Evolutionary conservation across 2,888 invertebrate species (phyloP).

Genomic region (Cancer borealis): DNA sequence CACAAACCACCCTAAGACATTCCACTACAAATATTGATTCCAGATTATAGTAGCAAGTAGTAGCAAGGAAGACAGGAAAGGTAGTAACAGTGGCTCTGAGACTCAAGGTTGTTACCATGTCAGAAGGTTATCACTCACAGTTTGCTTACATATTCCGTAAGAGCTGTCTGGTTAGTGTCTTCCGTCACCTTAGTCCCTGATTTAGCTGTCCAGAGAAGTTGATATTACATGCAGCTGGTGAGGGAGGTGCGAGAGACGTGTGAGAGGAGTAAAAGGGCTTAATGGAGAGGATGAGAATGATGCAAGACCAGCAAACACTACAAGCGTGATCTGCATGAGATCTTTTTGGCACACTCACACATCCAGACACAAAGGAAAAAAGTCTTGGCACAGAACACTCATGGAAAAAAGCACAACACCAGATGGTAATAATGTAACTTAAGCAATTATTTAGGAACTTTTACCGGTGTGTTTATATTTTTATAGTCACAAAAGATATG

Average conservation of each 20-base stretch:
- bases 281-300: neutral
- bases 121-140: neutral
- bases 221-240: neutral
- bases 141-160: neutral
- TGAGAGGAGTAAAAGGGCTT: neutral
- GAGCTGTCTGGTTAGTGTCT: neutral
- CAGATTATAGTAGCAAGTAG: neutral
- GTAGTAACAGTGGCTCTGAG: neutral
- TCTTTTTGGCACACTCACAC: neutral
- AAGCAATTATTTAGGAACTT: neutral
- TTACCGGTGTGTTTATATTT: neutral
- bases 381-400: conserved; percentile 31
- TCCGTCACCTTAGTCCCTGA: neutral
- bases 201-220: neutral
- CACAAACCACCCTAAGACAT: neutral
- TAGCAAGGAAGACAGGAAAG: neutral
- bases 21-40: neutral
- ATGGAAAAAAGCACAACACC: neutral
- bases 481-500: neutral
- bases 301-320: neutral
- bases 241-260: neutral
- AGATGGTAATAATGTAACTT: conserved; percentile 12
- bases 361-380: neutral
- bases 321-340: neutral
- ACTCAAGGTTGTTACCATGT: neutral